Evolutionary conservation across 2,797 vertebrate species (phyloP).

Genomic region (Lemur catta): DNA sequence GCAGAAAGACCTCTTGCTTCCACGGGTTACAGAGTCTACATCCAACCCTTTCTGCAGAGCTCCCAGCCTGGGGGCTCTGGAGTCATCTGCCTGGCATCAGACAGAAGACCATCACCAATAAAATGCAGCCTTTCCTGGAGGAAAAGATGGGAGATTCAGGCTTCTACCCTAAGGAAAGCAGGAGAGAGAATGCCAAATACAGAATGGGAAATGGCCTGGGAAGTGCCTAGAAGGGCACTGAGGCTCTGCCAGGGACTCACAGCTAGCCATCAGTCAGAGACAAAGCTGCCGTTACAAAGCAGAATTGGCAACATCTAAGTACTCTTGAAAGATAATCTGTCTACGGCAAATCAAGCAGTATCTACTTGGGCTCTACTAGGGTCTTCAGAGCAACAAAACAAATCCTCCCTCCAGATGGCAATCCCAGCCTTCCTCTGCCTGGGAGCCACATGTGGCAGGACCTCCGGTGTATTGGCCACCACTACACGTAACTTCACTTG

Average conservation of each 20-base stretch:
- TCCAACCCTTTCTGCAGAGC: neutral
- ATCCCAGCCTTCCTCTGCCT: neutral
- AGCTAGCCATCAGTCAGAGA: neutral
- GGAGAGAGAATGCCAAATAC: neutral
- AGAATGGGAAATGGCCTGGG: neutral
- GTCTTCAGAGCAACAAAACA: neutral
- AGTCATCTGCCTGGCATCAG: neutral
- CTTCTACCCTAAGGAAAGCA: neutral
- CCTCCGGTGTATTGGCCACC: neutral
- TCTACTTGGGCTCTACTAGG: neutral
- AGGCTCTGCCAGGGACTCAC: neutral
- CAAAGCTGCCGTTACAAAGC: neutral
- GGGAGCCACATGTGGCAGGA: neutral
- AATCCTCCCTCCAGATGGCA: neutral
- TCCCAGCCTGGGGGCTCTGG: neutral
- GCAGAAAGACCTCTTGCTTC: neutral
- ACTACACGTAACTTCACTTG: neutral
- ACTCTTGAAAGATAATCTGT: neutral
- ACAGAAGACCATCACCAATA: neutral
- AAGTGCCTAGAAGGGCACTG: neutral
- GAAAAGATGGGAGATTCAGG: neutral
- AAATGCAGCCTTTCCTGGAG: conserved; percentile 6
- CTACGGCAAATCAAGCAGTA: neutral
- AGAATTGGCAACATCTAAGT: neutral
- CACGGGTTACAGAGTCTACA: neutral